These are phyloP conservation scores for Orgyia antiqua DNA, from an alignment of 2,888 invertebrate species.

Conservation along the genomic window DNA sequence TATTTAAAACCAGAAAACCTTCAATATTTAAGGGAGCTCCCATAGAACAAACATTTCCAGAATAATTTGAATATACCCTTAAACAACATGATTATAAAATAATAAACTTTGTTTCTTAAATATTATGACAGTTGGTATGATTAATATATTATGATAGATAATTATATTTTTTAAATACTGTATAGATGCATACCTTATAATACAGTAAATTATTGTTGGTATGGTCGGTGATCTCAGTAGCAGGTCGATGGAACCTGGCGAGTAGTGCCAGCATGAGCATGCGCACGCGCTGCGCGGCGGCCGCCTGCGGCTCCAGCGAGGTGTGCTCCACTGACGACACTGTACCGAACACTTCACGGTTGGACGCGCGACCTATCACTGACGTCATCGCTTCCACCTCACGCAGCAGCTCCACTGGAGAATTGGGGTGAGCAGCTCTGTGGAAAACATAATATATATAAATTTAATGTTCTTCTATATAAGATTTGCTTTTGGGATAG, in stretches of 20 bases:
- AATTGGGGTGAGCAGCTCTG: constrained; percentile 75
- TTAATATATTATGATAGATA: too few species aligned
- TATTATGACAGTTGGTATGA: too few species aligned
- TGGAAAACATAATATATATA: too few species aligned
- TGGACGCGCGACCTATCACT: constrained; percentile 83
- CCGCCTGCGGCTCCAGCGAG: constrained; percentile 65
- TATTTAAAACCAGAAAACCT: too few species aligned
- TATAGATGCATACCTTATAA: constrained; percentile 53
- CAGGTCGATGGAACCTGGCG: constrained; percentile 77
- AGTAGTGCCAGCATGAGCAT: constrained; percentile 86
- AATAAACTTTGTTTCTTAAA: too few species aligned
- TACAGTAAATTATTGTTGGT: constrained; percentile 30
- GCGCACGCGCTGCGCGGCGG: constrained; percentile 83
- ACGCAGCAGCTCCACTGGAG: constrained; percentile 81
- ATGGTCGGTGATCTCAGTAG: constrained; percentile 24
- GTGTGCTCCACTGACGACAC: constrained; percentile 37
- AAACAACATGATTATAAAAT: too few species aligned
- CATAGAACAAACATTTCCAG: too few species aligned
- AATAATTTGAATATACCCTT: too few species aligned
- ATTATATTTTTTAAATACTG: too few species aligned
- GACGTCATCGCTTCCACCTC: constrained; percentile 89
- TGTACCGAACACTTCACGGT: constrained; percentile 59
- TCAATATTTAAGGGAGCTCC: too few species aligned
- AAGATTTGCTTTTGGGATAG: too few species aligned
- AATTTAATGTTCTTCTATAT: too few species aligned